phyloP scores from a whole-genome alignment of 2,888 invertebrate species.

The Tenthredo notha region DNA sequence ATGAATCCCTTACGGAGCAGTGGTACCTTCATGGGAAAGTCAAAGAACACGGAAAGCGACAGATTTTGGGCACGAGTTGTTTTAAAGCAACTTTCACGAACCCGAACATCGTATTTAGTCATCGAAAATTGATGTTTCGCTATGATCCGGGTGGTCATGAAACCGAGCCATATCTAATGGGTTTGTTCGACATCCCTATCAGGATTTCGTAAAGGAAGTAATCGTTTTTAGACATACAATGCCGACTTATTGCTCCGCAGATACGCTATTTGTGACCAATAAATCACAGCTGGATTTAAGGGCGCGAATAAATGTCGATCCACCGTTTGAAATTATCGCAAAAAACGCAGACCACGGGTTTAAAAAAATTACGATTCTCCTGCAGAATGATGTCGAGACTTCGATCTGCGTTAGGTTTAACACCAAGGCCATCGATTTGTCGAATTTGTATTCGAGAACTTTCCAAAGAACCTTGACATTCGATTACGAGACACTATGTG shows the following conservation, averaged over 20 bases:
- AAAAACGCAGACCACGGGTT: constrained; percentile 59
- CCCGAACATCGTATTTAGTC: constrained; percentile 81
- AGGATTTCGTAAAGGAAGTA: background rate
- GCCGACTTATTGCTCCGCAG: constrained; percentile 72
- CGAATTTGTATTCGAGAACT: constrained; percentile 21
- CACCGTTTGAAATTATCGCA: constrained; percentile 78
- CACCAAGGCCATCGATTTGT: constrained; percentile 59
- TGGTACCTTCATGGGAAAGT: constrained; percentile 82
- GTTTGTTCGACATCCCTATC: constrained; percentile 66
- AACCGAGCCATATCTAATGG: constrained; percentile 79
- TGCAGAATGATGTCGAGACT: constrained; percentile 61
- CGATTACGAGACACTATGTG: constrained; percentile 76
- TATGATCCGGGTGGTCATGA: constrained; percentile 79
- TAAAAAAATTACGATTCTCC: constrained; percentile 60
- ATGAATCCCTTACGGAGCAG: constrained; percentile 79
- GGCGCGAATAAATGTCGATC: constrained; percentile 78
- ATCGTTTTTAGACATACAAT: background rate
- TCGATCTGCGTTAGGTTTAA: constrained; percentile 67
- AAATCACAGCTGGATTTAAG: constrained; percentile 80
- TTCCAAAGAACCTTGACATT: constrained; percentile 70
- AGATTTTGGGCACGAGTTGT: constrained; percentile 79
- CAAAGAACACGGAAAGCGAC: constrained; percentile 80
- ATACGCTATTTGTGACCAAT: constrained; percentile 81
- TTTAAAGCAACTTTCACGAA: constrained; percentile 82
- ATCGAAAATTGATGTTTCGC: constrained; percentile 79